These are phyloP conservation scores for Aurelia sp. DNA, from an alignment of 30 jellyfish, hydroid and myxozoan species.

Conservation along the genomic window DNA sequence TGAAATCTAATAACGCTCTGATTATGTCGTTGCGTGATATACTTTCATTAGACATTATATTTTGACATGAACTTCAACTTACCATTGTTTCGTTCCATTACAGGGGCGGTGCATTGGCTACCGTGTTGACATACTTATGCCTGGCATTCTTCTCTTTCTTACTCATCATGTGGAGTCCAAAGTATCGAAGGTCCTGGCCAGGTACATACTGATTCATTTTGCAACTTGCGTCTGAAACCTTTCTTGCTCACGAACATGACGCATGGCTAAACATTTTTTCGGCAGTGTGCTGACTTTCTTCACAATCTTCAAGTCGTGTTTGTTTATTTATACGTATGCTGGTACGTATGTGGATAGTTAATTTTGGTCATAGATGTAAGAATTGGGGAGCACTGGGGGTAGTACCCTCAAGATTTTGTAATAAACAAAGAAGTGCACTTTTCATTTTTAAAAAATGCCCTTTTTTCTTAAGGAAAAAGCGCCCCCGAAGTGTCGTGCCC, in stretches of 20 bases:
- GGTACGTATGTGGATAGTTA: too few species aligned
- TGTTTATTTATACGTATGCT: too few species aligned
- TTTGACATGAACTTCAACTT: background rate
- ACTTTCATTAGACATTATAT: background rate
- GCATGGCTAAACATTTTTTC: background rate
- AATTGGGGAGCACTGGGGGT: too few species aligned
- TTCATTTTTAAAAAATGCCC: too few species aligned
- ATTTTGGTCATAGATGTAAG: too few species aligned
- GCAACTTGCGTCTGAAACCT: background rate
- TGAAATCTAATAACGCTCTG: background rate
- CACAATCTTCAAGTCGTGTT: background rate
- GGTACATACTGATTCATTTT: slow-evolving; percentile 6
- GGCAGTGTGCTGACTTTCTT: background rate
- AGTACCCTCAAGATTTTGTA: too few species aligned
- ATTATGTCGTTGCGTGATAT: background rate
- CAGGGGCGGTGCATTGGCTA: slow-evolving; percentile 60
- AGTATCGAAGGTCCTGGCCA: slow-evolving; percentile 55
- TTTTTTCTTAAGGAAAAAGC: too few species aligned
- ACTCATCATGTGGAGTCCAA: slow-evolving; percentile 43
- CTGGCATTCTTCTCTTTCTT: slow-evolving; percentile 24
- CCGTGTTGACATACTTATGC: slow-evolving; percentile 47
- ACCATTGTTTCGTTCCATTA: background rate
- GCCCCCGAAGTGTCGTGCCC: too few species aligned
- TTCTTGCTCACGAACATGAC: too few species aligned
- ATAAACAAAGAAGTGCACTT: too few species aligned